Evolutionary conservation across 2,888 invertebrate genomes (phyloP).

Genomic region (Eurois occulta): DNA sequence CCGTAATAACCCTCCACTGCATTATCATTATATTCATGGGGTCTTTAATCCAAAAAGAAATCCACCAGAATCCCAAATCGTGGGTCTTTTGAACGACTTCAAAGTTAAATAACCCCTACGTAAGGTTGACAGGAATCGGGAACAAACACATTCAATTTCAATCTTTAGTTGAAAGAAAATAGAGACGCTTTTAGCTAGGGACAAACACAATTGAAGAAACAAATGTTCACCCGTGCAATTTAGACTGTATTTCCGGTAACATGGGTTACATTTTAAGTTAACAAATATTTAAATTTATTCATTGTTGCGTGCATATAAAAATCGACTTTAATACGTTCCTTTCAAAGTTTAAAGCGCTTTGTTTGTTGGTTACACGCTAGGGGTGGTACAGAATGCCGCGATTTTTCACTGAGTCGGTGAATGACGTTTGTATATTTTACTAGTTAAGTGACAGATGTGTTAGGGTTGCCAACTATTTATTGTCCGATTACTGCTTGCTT

Average conservation of each 20-base stretch:
- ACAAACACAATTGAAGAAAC: conserved; percentile 81
- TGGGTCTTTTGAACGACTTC: conserved; percentile 90
- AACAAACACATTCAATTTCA: conserved; percentile 66
- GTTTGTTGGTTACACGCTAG: conserved; percentile 70
- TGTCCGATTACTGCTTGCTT: conserved; percentile 87
- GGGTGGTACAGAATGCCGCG: conserved; percentile 83
- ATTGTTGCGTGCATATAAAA: conserved; percentile 73
- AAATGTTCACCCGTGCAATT: conserved; percentile 89
- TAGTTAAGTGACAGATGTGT: conserved; percentile 90
- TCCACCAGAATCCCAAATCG: conserved; percentile 89
- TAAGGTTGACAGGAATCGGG: conserved; percentile 70
- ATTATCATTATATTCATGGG: conserved; percentile 90
- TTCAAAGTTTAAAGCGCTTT: conserved; percentile 64
- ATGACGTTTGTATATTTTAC: conserved; percentile 90
- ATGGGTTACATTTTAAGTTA: conserved; percentile 91
- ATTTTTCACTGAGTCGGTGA: conserved; percentile 88
- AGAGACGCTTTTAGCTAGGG: conserved; percentile 73
- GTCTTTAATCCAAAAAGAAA: conserved; percentile 90
- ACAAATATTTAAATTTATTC: conserved; percentile 90
- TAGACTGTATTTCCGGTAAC: conserved; percentile 90
- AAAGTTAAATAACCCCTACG: conserved; percentile 88
- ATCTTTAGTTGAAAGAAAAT: conserved; percentile 69
- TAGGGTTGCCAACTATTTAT: conserved; percentile 89
- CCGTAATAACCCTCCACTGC: conserved; percentile 81
- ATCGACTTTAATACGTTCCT: conserved; percentile 73